These are phyloP conservation scores for Aplidium turbinatum DNA, from an alignment of 23 tunicate genomes.

Conservation along the genomic window DNA sequence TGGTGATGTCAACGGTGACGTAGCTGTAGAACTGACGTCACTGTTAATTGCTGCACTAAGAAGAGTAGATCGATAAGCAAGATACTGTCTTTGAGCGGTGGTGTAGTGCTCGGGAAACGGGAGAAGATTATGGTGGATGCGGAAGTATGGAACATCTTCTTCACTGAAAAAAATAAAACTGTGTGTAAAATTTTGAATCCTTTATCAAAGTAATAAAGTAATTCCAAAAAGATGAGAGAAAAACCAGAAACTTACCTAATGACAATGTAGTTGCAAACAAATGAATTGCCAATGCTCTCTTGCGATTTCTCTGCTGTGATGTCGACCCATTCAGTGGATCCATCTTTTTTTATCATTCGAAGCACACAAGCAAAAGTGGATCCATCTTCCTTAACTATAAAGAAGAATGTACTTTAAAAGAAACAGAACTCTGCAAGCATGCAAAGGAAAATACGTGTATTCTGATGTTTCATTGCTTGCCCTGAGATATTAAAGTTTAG, in stretches of 20 bases:
- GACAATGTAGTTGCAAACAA: conserved; percentile 93
- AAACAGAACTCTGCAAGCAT: too few species aligned
- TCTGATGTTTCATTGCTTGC: too few species aligned
- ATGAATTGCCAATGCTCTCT: conserved; percentile 78
- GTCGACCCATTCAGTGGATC: conserved; percentile 74
- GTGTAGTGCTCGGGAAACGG: conserved; percentile 97
- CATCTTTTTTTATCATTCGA: conserved; percentile 88
- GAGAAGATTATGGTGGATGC: conserved; percentile 90
- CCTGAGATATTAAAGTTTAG: background rate
- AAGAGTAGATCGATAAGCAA: conserved; percentile 88
- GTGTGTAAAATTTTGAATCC: background rate
- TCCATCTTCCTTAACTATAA: conserved; percentile 92
- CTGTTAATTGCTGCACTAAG: conserved; percentile 75
- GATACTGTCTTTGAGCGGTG: conserved; percentile 71
- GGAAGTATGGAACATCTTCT: conserved; percentile 93
- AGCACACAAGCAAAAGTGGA: conserved; percentile 90
- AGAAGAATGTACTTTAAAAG: too few species aligned
- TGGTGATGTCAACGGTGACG: conserved; percentile 79
- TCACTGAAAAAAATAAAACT: conserved; percentile 52
- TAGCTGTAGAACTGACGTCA: conserved; percentile 63
- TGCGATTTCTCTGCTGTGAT: conserved; percentile 93
- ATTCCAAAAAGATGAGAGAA: background rate
- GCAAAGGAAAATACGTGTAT: too few species aligned
- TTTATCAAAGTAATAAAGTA: too few species aligned
- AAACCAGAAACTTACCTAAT: conserved; percentile 49